These are phyloP conservation scores for Leptodirus hochenwartii DNA, from an alignment of 2,888 invertebrate genomes.

Conservation along the genomic window DNA sequence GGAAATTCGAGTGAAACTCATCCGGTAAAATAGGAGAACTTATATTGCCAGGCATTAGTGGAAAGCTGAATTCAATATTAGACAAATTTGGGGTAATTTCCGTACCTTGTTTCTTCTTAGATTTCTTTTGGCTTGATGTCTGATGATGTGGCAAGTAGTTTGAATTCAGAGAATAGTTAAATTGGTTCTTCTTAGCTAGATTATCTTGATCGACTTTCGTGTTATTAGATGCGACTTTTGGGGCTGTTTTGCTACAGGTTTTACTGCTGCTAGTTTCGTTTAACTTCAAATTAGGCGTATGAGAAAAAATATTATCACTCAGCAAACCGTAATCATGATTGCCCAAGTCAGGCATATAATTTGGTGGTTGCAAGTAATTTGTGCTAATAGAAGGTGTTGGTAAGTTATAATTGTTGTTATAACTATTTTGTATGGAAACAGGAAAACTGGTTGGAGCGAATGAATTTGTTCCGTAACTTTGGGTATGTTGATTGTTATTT, in stretches of 20 bases:
- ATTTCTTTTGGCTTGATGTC: constrained; percentile 15
- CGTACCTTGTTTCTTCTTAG: constrained; percentile 18
- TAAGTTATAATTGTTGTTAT: constrained; percentile 19
- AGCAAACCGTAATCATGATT: constrained; percentile 9
- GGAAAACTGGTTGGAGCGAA: constrained; percentile 8
- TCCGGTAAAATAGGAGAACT: constrained; percentile 27
- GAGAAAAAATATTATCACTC: constrained; percentile 11
- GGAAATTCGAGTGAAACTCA: constrained; percentile 25
- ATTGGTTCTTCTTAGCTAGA: constrained; percentile 7
- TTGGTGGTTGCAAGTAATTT: constrained; percentile 19
- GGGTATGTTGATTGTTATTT: constrained; percentile 20
- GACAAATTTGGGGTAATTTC: constrained; percentile 19
- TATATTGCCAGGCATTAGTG: constrained; percentile 24
- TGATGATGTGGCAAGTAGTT: constrained; percentile 1
- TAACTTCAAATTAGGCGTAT: constrained; percentile 6
- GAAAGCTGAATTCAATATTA: constrained; percentile 24
- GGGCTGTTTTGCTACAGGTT: constrained; percentile 4
- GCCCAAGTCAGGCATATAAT: constrained; percentile 19
- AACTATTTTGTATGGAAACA: constrained; percentile 18
- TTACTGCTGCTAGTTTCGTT: constrained; percentile 4
- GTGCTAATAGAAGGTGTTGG: constrained; percentile 18
- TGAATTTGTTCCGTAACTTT: too few species aligned
- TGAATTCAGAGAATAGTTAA: constrained; percentile 7
- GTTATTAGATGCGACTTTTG: constrained; percentile 1
- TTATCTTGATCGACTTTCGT: constrained; percentile 9